Evolutionary conservation across 1,140 invertebrate species (phyloP), one percentile per base, ranked within the genome.

Genomic region (Conus ventricosus): DNA sequence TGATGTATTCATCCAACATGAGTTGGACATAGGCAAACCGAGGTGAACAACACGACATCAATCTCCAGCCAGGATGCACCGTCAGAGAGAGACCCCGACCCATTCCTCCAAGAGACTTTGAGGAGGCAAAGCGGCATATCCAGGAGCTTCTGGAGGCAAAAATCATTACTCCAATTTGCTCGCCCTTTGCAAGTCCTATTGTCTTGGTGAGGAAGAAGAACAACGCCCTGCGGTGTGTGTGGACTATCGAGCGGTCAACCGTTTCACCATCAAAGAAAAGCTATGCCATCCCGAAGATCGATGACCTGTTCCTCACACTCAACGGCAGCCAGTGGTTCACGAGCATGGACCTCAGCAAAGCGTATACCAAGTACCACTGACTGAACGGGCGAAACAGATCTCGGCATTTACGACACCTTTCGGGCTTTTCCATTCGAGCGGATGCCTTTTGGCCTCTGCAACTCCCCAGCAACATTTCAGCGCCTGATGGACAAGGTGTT

Each of bases 341-440:
- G 4, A 67, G 23, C 10, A 11, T 63, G 57, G 84, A 85, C 27
- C 20, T 85, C 4, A 67, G 57, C 39, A 85, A 85, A n/a, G 84
- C 84, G 6, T 85, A 85, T 67, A 67, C 20, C 84, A 85, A 8
- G n/a, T 85, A 7, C 84, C 84, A 5, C 55, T 85, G 20, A 15
- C 84, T 23, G 55, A 85, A 11, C 0, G 60, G n/a, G 57, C 84
- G 6, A 84, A 25, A 23, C 54, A 57, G 20, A 54, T 84, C 6
- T 55, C 82, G 6, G 53, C 53, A n/a, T 84, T 84, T 84, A 27
- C 27, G 15, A 84, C 82, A 17, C 82, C 82, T 6, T 84, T 84
- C 53, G 54, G 84, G 5, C 15, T 85, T 0, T 85, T 63, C 57
- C 63, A 71, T 85, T 53, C 5, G 60, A 85, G 25, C 5, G 84